Percentiles rank a stretch among this genome's conserved stretches.
Conservation (phyloP, 2,888 invertebrate species). For the Lepas anatifera region DNA sequence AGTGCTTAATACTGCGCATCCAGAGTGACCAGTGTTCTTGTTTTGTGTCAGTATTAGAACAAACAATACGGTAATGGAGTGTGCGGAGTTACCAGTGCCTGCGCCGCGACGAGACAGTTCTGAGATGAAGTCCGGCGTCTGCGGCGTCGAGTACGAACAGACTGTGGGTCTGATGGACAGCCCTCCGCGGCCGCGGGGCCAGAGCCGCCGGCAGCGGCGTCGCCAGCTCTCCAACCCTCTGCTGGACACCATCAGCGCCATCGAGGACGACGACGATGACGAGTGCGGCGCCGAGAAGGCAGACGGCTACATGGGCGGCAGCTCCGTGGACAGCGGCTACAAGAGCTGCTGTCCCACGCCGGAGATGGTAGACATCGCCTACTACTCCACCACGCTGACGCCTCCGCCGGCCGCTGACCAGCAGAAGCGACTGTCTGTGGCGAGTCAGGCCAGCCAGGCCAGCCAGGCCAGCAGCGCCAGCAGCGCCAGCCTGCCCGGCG, state of each 20-base stretch:
- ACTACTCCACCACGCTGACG: constrained; percentile 27
- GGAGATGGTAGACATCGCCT: constrained; percentile 29
- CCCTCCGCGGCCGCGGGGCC: constrained; percentile 18
- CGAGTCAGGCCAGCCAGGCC: constrained; percentile 25
- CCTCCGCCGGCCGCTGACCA: constrained; percentile 18
- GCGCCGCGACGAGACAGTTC: no score
- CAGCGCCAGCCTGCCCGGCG: constrained; percentile 20
- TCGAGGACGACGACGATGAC: constrained; percentile 30
- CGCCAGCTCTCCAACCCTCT: constrained; percentile 29
- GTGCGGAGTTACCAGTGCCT: no score
- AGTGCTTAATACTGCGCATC: no score
- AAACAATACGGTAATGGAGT: no score
- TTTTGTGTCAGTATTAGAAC: no score
- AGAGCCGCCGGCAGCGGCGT: constrained; percentile 22
- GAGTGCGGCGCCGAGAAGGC: constrained; percentile 25
- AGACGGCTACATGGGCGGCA: constrained; percentile 32
- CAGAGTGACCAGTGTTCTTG: no score
- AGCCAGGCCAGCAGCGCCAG: constrained; percentile 23
- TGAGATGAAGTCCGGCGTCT: no score
- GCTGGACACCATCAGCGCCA: constrained; percentile 32
- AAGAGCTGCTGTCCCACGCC: constrained; percentile 33
- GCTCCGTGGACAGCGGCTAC: constrained; percentile 33
- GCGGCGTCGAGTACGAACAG: not conserved
- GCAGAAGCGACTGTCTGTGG: constrained; percentile 26
- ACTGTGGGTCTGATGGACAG: not conserved